Base-by-base conservation (phyloP, 2,113 vertebrate genomes). In the Clinocottus analis region DNA sequence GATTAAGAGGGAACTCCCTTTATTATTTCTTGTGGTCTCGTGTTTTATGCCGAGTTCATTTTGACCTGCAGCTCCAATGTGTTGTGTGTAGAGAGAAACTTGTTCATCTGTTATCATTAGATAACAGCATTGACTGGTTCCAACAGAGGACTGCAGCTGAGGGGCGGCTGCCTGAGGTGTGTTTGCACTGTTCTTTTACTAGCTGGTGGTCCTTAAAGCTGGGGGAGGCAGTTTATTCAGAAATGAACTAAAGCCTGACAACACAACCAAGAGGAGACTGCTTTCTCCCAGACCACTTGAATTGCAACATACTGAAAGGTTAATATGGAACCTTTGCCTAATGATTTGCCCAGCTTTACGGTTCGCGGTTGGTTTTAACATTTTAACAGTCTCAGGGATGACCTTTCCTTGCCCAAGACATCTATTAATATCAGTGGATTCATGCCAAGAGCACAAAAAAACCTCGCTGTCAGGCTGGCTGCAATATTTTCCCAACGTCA, bases 401-500 rank as follows among this genome's bases (percentile, higher is more conserved):
- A 92, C 91, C 87, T 93, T 91, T 91, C 78, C 69, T 79, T 77
- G 72, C 85, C 89, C 65, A 78, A 70, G 72, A 84, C 82, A 79
- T 72, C 69, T 69, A 92, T 94, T 92, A 90, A 92, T 90, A 92
- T 93, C 93, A 88, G 59, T 76, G 80, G 1, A 61, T 84, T 88
- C 84, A 91, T 94, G 87, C 85, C 74, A 86, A 77, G 91, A 85
- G 88, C 79, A 88, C 90, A 79, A 90, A 88, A n/a, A n/a, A n/a
- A n/a, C n/a, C n/a, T n/a, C n/a, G n/a, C 66, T 87, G 73, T 64
- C 84, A 75, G 85, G 78, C 81, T 83, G 53, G 13, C 75, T 77
- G 66, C 12, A 55, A 89, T 83, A 86, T 80, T 74, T 81, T 72
- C 80, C 80, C 80, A 85, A 86, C 89, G 86, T 88, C 86, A 87